Conservation (phyloP, 1,140 invertebrate species). For the Pseudomyrmex pallidus region DNA sequence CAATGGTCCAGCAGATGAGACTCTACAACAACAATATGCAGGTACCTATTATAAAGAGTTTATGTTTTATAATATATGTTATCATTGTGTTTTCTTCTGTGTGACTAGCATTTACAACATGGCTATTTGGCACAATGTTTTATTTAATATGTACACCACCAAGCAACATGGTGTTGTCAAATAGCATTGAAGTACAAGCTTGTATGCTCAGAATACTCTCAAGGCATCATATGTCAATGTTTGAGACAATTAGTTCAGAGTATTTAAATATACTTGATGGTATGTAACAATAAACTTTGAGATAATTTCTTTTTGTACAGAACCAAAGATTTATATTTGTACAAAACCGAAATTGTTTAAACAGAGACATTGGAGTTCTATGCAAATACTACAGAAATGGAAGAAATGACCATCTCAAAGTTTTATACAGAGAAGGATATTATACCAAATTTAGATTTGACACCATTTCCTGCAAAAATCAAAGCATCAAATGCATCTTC, state of each 20-base stretch:
- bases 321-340: constrained; percentile 3
- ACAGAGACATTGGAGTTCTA: constrained; percentile 72
- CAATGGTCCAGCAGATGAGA: constrained; percentile 57
- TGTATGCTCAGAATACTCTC: constrained; percentile 80
- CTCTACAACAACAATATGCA: constrained; percentile 71
- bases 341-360: constrained; percentile 2
- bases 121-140: constrained; percentile 82
- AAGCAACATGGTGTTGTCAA: constrained; percentile 68
- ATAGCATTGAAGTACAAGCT: constrained; percentile 79
- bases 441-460: constrained; percentile 77
- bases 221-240: constrained; percentile 73
- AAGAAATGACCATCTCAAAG: constrained; percentile 69
- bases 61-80: not conserved
- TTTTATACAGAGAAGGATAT: constrained; percentile 71
- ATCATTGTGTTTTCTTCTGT: constrained; percentile 50
- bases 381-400: constrained; percentile 19
- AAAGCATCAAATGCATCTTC: constrained; percentile 64
- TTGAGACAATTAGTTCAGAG: constrained; percentile 72
- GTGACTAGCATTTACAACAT: constrained; percentile 77
- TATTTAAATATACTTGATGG: constrained; percentile 79
- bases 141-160: constrained; percentile 74
- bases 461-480: constrained; percentile 73
- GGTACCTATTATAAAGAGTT: constrained; percentile 62
- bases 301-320: not conserved
- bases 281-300: constrained; percentile 50